Conservation (phyloP, 2,113 vertebrate genomes). For the Pteronura brasiliensis region DNA sequence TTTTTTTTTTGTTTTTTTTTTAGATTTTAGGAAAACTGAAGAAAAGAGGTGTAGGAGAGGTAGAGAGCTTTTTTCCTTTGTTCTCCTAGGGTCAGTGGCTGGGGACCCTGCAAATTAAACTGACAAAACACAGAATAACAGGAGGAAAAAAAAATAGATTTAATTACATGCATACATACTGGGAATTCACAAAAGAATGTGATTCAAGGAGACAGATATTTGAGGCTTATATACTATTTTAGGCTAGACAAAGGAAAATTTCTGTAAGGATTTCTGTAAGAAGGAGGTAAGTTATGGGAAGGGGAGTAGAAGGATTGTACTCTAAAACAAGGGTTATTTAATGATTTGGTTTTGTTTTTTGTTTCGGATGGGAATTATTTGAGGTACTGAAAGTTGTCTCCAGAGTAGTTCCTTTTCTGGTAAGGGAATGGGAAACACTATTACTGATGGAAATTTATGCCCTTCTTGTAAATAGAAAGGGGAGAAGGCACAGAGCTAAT, state of each 20-base stretch:
- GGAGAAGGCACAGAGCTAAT: background rate
- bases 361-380: background rate
- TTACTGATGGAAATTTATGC: background rate
- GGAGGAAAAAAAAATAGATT: background rate
- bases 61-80: background rate
- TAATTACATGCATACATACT: background rate
- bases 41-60: background rate
- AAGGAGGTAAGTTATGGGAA: background rate
- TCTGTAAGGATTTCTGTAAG: too few relatives aligned
- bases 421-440: background rate
- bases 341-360: background rate
- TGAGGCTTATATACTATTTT: background rate
- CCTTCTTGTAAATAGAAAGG: background rate
- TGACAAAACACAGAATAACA: background rate
- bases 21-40: background rate
- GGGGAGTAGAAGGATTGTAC: too few relatives aligned
- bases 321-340: background rate
- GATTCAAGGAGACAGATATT: background rate
- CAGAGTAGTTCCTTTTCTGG: background rate
- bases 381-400: background rate
- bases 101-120: background rate
- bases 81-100: background rate
- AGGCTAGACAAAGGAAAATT: background rate
- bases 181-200: background rate
- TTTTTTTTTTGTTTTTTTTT: background rate